phyloP scores from a whole-genome alignment of 2,113 vertebrate species.

The Leptodactylus fuscus region DNA sequence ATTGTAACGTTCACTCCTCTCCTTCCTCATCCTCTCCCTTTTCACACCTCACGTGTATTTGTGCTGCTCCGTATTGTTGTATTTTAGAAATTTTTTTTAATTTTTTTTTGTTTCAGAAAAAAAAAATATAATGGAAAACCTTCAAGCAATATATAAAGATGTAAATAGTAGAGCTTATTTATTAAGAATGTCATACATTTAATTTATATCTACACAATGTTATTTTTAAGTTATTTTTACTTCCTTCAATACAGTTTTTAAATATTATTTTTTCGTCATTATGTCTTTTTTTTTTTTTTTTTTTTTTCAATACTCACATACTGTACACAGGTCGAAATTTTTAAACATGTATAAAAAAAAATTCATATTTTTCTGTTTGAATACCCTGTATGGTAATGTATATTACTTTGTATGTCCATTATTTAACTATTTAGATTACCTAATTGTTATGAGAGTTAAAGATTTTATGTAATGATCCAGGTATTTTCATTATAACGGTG shows the following conservation, averaged over 20 bases:
- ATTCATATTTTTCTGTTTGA: constrained; percentile 81
- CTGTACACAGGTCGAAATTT: constrained; percentile 76
- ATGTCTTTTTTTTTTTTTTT: constrained; percentile 29
- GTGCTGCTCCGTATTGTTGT: constrained; percentile 79
- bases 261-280: constrained; percentile 75
- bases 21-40: constrained; percentile 82
- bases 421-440: constrained; percentile 50
- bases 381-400: constrained; percentile 81
- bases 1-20: constrained; percentile 19
- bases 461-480: background rate
- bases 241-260: constrained; percentile 91
- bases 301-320: constrained; percentile 64
- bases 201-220: constrained; percentile 99
- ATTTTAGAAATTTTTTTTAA: constrained; percentile 87
- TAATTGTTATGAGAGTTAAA: constrained; percentile 24
- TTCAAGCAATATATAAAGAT: constrained; percentile 95
- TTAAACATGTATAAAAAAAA: constrained; percentile 73
- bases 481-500: background rate
- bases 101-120: constrained; percentile 83
- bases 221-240: constrained; percentile 96
- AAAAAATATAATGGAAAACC: constrained; percentile 85
- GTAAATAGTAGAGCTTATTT: constrained; percentile 99
- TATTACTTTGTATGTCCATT: constrained; percentile 70
- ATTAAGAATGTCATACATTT: constrained; percentile 99
- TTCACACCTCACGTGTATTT: constrained; percentile 91